phyloP scores from a whole-genome alignment of 2,888 invertebrate species.

The Anthophora plumipes region DNA sequence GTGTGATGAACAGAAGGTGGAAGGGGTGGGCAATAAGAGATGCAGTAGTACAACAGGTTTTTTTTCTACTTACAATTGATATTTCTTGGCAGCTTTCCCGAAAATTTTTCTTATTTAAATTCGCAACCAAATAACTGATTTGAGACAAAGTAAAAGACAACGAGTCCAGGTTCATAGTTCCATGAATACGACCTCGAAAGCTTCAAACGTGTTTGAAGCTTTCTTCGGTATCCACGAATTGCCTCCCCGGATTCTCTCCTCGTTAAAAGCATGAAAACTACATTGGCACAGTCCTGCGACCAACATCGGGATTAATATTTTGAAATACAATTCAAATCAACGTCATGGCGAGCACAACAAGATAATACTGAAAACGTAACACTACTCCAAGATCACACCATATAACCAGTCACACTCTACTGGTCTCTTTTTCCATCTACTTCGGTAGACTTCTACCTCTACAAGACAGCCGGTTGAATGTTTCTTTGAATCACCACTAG shows the following conservation, averaged over 20 bases:
- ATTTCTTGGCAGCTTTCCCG: constrained; percentile 95
- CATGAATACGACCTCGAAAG: constrained; percentile 96
- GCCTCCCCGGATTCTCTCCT: constrained; percentile 85
- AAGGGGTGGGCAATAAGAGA: constrained; percentile 54
- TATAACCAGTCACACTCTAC: constrained; percentile 65
- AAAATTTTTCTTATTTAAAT: constrained; percentile 98
- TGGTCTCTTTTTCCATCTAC: constrained; percentile 64
- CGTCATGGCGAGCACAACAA: constrained; percentile 82
- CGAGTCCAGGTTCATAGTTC: constrained; percentile 99
- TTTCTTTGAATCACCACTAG: constrained; percentile 43
- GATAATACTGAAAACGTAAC: constrained; percentile 70
- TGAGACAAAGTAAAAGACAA: constrained; percentile 99
- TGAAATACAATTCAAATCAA: constrained; percentile 81
- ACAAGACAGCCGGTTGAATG: constrained; percentile 52
- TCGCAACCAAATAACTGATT: constrained; percentile 98
- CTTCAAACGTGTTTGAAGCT: constrained; percentile 97
- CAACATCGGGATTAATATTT: constrained; percentile 85
- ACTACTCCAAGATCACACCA: constrained; percentile 61
- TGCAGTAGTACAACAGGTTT: constrained; percentile 64
- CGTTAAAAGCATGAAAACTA: constrained; percentile 85
- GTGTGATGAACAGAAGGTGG: constrained; percentile 63
- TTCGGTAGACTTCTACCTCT: constrained; percentile 59
- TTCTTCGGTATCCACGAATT: constrained; percentile 92
- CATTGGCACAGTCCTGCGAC: constrained; percentile 85
- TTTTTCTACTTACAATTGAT: constrained; percentile 90